Evolutionary conservation across 2,113 vertebrate genomes (phyloP), one percentile per base, ranked within the genome.

Genomic region (Hepsetus odoe): DNA sequence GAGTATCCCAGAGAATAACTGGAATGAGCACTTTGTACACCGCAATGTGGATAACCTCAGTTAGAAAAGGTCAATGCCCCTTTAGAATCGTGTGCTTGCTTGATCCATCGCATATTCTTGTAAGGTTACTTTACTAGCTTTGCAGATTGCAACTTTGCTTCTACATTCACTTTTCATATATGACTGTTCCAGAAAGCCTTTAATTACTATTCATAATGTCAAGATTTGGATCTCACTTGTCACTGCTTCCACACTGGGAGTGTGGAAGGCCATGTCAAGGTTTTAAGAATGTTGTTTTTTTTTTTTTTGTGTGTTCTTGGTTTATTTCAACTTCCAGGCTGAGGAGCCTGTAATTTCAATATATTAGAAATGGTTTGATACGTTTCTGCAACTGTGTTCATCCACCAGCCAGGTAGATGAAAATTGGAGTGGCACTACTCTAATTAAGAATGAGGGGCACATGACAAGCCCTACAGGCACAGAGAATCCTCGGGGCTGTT

Each of bases 291-390:
- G n/a, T n/a, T 79, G 75, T 69, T 72, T 72, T 75, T 80, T 44
- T 67, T 26, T 80, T 72, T 79, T 69, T 80, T 24, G 38, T 22
- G 40, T 61, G 67, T 56, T 42, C 40, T 38, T 61, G 62, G 67
- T 58, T 82, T 44, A 76, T 49, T 38, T 74, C 71, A 55, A 22
- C 42, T 44, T 58, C 35, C 33, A 49, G 69, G 28, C 38, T 67
- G 46, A 71, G 49, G 55, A 72, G 59, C 59, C 38, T 68, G 64
- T 65, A 69, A 74, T 79, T 79, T 74, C 77, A 65, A n/a, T 73
- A 70, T 75, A 76, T 81, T 70, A 62, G 38, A 71, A 69, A 59
- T 42, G 32, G 32, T 64, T 82, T 86, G 79, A 86, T 86, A 74
- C 82, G 82, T 84, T 61, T 74, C 69, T 74, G 55, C 70, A 76